A percentile compares a stretch with the other conserved stretches of the same genome.
Evolutionary conservation across 2,888 invertebrate species (phyloP).

Genomic region (Synergus japonicus): DNA sequence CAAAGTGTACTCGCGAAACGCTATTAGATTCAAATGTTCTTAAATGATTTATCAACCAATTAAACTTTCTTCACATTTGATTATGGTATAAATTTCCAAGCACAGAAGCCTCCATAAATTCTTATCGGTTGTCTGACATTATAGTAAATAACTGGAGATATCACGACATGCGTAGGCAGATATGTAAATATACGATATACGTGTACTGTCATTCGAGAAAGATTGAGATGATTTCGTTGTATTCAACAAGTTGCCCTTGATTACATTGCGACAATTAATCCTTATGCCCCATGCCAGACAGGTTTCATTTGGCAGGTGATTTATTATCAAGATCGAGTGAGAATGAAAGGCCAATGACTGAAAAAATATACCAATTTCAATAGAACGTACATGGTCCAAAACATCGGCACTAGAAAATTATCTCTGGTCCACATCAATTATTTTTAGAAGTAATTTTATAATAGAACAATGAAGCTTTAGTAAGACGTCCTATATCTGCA

Average conservation of each 20-base stretch:
- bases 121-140: constrained; percentile 19
- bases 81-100: constrained; percentile 23
- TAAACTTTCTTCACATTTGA: constrained; percentile 8
- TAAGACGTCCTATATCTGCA: too few species aligned
- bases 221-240: constrained; percentile 45
- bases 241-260: constrained; percentile 60
- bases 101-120: constrained; percentile 24
- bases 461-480: too few species aligned
- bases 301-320: constrained; percentile 29
- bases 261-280: constrained; percentile 59
- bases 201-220: constrained; percentile 46
- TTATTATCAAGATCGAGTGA: constrained; percentile 7
- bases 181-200: constrained; percentile 43
- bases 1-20: too few species aligned
- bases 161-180: constrained; percentile 54
- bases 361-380: not conserved
- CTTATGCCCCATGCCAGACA: constrained; percentile 9
- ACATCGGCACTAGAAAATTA: too few species aligned
- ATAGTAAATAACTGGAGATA: constrained; percentile 27
- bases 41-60: constrained; percentile 29
- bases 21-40: not conserved
- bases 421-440: too few species aligned
- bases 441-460: too few species aligned
- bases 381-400: not conserved
- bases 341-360: constrained; percentile 8